Conservation (phyloP, 2,888 invertebrate genomes). For the Megaustenia siamemsis region DNA sequence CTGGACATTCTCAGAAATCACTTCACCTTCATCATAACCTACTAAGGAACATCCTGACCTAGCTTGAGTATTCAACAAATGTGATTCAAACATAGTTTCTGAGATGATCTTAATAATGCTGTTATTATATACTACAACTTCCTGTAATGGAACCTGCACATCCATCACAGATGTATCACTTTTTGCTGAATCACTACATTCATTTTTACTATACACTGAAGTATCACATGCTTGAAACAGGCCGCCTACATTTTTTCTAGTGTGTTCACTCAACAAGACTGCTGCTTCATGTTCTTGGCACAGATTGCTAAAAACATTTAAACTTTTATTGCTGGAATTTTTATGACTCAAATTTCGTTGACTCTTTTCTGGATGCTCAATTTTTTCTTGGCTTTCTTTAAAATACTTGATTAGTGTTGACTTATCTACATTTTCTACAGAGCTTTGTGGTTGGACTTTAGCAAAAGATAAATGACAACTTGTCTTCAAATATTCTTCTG, state of each 20-base stretch:
- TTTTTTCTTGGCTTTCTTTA: too few relatives aligned
- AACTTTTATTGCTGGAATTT: not conserved
- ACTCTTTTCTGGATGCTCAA: not conserved
- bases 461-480: not conserved
- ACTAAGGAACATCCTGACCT: not conserved
- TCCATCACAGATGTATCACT: not conserved
- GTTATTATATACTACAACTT: not conserved
- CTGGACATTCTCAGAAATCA: not conserved
- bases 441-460: not conserved
- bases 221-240: not conserved
- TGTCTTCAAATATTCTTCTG: not conserved
- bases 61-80: not conserved
- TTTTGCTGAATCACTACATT: not conserved
- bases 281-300: not conserved
- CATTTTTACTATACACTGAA: not conserved
- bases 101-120: not conserved
- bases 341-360: not conserved
- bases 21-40: not conserved
- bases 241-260: not conserved
- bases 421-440: not conserved
- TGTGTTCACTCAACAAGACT: not conserved
- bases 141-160: not conserved
- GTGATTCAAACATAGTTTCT: not conserved
- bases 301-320: too few relatives aligned
- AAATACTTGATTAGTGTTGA: not conserved